Percentiles rank a stretch among this genome's conserved stretches.
These are phyloP conservation scores for Macaria notata DNA, from an alignment of 2,888 invertebrate species.

Conservation along the genomic window DNA sequence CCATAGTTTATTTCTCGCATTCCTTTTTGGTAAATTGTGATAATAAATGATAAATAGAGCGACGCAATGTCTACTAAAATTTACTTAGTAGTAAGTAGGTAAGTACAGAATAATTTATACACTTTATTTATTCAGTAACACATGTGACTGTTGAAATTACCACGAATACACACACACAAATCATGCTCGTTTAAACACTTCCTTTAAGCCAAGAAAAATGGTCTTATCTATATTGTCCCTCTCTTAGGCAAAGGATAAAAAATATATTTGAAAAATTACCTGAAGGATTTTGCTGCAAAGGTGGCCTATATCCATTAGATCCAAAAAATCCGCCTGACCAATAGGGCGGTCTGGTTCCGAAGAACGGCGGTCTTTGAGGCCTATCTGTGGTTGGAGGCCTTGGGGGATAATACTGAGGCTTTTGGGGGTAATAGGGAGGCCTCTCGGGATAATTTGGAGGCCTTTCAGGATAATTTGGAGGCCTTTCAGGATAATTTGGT, in stretches of 20 bases:
- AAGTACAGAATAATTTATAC: no score
- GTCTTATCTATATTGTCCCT: no score
- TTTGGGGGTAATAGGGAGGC: slow-evolving; percentile 8
- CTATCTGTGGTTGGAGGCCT: slow-evolving; percentile 25
- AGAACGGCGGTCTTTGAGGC: slow-evolving; percentile 37
- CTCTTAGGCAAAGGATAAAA: no score
- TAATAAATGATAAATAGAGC: slow-evolving; percentile 1
- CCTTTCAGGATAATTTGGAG: slow-evolving; percentile 5
- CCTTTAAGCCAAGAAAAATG: no score
- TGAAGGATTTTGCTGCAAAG: slow-evolving; percentile 54
- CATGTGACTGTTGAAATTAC: no score
- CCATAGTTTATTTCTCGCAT: not conserved
- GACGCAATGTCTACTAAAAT: no score
- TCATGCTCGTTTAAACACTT: no score
- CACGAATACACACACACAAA: no score
- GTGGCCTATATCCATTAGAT: slow-evolving; percentile 58
- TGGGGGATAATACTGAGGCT: slow-evolving; percentile 29
- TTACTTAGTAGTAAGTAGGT: no score
- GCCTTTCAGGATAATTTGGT: slow-evolving; percentile 10
- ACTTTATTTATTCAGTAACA: no score
- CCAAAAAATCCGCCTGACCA: slow-evolving; percentile 62
- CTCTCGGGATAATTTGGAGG: slow-evolving; percentile 6
- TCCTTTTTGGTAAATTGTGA: not conserved
- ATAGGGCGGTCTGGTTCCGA: slow-evolving; percentile 50
- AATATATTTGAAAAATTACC: slow-evolving; percentile 38